Percentiles rank a stretch among this genome's conserved stretches.
Conservation (phyloP, 2,113 vertebrate genomes). For the Bufo gargarizans region DNA sequence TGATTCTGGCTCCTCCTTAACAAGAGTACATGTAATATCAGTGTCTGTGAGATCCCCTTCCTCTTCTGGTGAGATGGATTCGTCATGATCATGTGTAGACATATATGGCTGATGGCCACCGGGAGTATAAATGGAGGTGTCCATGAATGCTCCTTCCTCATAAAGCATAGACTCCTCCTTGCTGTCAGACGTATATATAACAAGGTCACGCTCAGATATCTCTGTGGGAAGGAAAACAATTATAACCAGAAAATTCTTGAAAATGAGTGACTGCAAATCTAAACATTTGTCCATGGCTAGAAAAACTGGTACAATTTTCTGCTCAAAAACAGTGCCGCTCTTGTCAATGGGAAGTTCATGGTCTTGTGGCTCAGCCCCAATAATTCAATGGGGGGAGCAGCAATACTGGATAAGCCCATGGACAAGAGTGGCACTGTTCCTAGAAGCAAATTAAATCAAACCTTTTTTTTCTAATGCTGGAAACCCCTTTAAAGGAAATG, state of each 20-base stretch:
- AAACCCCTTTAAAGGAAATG: too few relatives aligned
- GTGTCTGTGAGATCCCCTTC: neutral
- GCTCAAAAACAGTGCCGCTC: neutral
- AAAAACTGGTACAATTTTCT: neutral
- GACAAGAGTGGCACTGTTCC: too few relatives aligned
- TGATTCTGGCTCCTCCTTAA: neutral
- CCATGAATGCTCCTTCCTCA: constrained; percentile 1
- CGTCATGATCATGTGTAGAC: neutral
- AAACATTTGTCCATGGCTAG: neutral
- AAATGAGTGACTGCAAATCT: neutral
- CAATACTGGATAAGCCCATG: neutral
- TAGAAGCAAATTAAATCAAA: too few relatives aligned
- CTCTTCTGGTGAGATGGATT: constrained; percentile 2
- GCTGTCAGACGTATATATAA: neutral
- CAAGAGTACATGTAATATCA: neutral
- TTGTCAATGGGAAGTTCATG: neutral
- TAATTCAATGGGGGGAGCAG: neutral
- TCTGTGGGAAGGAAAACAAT: neutral
- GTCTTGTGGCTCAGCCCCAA: neutral
- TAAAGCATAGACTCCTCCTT: constrained; percentile 5
- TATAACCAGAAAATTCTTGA: neutral
- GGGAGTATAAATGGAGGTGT: neutral
- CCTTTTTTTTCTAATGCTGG: too few relatives aligned
- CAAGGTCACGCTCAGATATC: neutral
- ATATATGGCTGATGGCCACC: neutral